Evolutionary conservation across 2,797 vertebrate species (phyloP).

Genomic region (Pantherophis vulpinus): DNA sequence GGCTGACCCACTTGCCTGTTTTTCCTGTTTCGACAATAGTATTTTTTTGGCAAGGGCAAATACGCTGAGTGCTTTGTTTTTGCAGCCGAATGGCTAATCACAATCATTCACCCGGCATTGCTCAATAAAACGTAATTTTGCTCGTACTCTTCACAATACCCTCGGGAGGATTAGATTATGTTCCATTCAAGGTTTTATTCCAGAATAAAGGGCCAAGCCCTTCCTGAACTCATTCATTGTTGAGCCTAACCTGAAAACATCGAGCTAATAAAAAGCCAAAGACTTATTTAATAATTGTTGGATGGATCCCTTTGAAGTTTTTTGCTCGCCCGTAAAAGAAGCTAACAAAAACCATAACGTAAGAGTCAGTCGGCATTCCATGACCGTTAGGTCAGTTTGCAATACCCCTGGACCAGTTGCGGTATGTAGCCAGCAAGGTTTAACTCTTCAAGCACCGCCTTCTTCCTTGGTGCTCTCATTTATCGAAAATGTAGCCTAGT

Average conservation of each 20-base stretch:
- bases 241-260: conserved; percentile 45
- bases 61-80: background rate
- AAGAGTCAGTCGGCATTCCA: conserved; percentile 61
- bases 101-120: background rate
- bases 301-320: conserved; percentile 62
- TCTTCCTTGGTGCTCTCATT: conserved; percentile 31
- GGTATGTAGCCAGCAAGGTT: conserved; percentile 29
- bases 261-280: conserved; percentile 48
- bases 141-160: background rate
- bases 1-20: background rate
- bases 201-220: conserved; percentile 35
- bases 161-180: conserved; percentile 15
- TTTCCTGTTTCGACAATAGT: background rate
- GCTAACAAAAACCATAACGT: conserved; percentile 60
- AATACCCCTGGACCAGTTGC: conserved; percentile 50
- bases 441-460: conserved; percentile 8
- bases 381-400: conserved; percentile 62
- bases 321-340: conserved; percentile 64
- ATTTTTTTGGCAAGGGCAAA: background rate
- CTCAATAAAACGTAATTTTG: background rate
- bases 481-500: conserved; percentile 29
- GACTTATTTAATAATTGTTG: conserved; percentile 46
- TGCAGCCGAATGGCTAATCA: background rate
- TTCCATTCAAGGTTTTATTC: conserved; percentile 34
- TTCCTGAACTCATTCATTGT: conserved; percentile 52